These are phyloP conservation scores for Ammospiza caudacuta DNA, from an alignment of 2,113 vertebrate genomes.

Conservation along the genomic window DNA sequence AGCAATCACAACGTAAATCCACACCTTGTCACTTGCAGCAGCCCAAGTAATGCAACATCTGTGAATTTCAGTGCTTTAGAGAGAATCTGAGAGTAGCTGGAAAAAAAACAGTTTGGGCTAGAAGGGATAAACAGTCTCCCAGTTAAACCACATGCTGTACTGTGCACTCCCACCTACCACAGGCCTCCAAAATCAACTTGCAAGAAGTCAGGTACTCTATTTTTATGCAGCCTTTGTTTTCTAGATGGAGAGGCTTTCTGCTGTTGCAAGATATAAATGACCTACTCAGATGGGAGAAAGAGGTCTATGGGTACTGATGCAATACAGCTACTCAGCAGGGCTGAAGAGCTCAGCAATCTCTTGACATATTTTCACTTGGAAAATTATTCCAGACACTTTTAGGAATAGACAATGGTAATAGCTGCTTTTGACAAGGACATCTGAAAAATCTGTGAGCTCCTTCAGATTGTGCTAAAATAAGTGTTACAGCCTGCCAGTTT, in stretches of 20 bases:
- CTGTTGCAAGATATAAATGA: not conserved
- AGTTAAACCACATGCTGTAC: not conserved
- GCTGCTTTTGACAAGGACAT: not conserved
- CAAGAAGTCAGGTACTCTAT: not conserved
- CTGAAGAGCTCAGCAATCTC: not conserved
- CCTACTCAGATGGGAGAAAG: not conserved
- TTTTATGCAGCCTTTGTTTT: not conserved
- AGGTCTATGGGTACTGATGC: not conserved
- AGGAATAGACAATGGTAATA: not conserved
- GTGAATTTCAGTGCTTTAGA: not conserved
- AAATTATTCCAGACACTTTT: not conserved
- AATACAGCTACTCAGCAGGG: not conserved
- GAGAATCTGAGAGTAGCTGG: not conserved
- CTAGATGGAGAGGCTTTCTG: not conserved
- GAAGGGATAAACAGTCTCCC: not conserved
- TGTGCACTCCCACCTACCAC: not conserved
- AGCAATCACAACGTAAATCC: not conserved
- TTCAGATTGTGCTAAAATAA: not conserved
- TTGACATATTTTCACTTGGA: not conserved
- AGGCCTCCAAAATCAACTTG: not conserved
- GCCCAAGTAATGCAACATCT: not conserved
- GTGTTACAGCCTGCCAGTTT: not conserved
- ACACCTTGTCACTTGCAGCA: constrained; percentile 24
- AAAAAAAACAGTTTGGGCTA: not conserved
- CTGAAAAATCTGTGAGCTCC: not conserved